Evolutionary conservation across 2,113 vertebrate genomes (phyloP), one percentile per base, ranked within the genome.

Genomic region (Grus americana): DNA sequence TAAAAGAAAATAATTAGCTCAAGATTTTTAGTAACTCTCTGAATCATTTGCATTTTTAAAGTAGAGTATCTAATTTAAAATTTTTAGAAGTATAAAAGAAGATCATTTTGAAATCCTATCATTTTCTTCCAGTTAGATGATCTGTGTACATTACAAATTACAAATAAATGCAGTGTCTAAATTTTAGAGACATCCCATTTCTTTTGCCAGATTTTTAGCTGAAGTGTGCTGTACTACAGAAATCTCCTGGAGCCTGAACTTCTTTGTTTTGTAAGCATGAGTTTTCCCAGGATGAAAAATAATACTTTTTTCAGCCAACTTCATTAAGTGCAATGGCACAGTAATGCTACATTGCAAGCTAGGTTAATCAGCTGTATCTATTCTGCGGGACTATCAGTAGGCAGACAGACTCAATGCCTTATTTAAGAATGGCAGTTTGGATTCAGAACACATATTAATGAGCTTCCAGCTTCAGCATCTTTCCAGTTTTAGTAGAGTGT

Each of bases 391-490:
- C 26, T 58, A 92, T 30, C 50, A 74, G 27, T 20, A 40, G n/a
- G 36, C 57, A 91, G 71, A 59, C 44, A 74, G 34, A 24, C 22
- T 75, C 38, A 91, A 79, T 76, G 29, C 65, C 65, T 80, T 83
- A 82, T 66, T 46, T 80, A 82, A 93, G 68, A 85, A 93, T 17
- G 12, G 8, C 11, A 65, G 27, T 94, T 62, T 88, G 50, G 63
- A 96, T 85, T 93, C 92, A 73, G 58, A 76, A 54, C 84, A 92
- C 86, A 38, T 67, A 79, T 68, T 67, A 90, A 86, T 74, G 55
- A 91, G 34, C 23, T 74, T 91, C 29, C 26, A 67, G 47, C 40
- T 79, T 80, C 80, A 95, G 32, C 44, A 76, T 75, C 57, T 72
- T 65, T 92, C 26, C 21, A 67, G 15, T 44, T 83, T 79, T 62